phyloP scores from a whole-genome alignment of 2,888 invertebrate genomes.

The Myopa testacea region DNA sequence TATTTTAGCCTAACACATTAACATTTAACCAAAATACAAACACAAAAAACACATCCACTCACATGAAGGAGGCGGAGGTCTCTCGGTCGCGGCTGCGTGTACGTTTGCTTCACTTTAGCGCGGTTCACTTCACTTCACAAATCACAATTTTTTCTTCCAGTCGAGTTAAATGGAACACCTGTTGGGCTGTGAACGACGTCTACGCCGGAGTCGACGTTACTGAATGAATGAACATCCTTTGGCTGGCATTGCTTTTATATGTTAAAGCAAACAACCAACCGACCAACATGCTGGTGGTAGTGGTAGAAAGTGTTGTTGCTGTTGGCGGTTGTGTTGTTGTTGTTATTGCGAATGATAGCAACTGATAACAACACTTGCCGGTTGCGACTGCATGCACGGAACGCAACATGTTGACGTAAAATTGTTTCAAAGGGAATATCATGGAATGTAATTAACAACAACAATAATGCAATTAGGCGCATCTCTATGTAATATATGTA shows the following conservation, averaged over 20 bases:
- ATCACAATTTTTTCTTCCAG: background rate
- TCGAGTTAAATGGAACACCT: constrained; percentile 42
- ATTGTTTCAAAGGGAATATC: no score
- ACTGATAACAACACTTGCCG: constrained; percentile 1
- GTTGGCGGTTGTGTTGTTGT: constrained; percentile 12
- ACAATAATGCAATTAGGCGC: no score
- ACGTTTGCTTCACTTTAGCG: constrained; percentile 26
- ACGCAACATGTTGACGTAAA: constrained; percentile 17
- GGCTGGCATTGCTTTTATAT: constrained; percentile 56
- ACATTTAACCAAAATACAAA: no score
- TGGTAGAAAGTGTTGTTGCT: constrained; percentile 18
- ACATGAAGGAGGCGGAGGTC: background rate
- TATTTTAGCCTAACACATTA: no score
- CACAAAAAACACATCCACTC: background rate
- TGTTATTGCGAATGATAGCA: background rate
- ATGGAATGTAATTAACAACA: no score
- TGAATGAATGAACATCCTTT: constrained; percentile 57
- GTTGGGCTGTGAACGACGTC: constrained; percentile 47
- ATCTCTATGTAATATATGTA: no score
- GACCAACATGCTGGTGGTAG: constrained; percentile 15
- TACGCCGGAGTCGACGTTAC: constrained; percentile 53
- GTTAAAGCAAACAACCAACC: constrained; percentile 25
- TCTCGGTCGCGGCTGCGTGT: background rate
- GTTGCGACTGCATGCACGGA: background rate
- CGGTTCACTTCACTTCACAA: constrained; percentile 35